Evolutionary conservation across 2,888 invertebrate species (phyloP).

Genomic region (Torymus tubicola): DNA sequence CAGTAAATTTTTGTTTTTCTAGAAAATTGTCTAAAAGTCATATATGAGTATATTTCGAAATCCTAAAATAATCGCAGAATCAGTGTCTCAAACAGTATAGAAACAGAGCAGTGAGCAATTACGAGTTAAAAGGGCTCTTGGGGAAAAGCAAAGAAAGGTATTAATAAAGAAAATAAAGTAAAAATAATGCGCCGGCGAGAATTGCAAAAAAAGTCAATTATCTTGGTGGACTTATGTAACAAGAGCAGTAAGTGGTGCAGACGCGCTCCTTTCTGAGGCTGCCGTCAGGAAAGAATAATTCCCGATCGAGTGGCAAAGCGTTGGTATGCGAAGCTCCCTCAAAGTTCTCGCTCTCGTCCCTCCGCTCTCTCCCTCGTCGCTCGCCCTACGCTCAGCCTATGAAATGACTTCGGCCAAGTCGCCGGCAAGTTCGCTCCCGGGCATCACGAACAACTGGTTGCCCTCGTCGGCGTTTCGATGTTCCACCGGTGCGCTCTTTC

Average conservation of each 20-base stretch:
- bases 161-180: conserved; percentile 24
- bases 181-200: conserved; percentile 41
- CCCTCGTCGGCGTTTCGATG: conserved; percentile 57
- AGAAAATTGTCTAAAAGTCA: too few relatives aligned
- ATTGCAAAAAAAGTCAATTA: conserved; percentile 48
- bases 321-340: conserved; percentile 52
- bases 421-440: conserved; percentile 55
- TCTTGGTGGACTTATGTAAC: conserved; percentile 43
- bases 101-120: conserved; percentile 14
- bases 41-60: too few relatives aligned
- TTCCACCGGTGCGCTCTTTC: conserved; percentile 26
- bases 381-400: conserved; percentile 20
- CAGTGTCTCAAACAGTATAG: conserved; percentile 19
- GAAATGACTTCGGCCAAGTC: conserved; percentile 55
- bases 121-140: conserved; percentile 1
- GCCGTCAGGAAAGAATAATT: conserved; percentile 51
- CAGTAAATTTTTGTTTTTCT: too few relatives aligned
- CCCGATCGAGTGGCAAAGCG: conserved; percentile 47
- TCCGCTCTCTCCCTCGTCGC: conserved; percentile 15
- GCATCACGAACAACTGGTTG: conserved; percentile 59
- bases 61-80: conserved; percentile 25
- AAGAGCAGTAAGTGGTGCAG: conserved; percentile 45
- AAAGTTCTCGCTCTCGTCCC: conserved; percentile 42
- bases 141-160: neutral
- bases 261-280: conserved; percentile 2